A percentile compares a stretch with the other conserved stretches of the same genome.
Conservation (phyloP, 37 sponge, comb jelly and placozoan species). For the Geodia barretti region DNA sequence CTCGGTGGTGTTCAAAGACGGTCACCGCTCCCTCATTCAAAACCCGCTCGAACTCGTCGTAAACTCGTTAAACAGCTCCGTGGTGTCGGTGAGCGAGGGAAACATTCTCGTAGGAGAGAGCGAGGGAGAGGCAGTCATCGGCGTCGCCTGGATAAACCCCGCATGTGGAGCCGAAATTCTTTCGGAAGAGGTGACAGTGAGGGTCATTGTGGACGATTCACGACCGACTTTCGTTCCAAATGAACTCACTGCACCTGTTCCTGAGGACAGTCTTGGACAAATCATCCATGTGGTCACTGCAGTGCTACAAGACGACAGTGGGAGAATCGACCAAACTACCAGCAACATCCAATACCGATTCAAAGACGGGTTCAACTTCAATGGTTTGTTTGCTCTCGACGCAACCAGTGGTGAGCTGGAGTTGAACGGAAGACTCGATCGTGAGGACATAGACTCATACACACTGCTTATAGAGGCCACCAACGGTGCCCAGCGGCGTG, state of each 20-base stretch:
- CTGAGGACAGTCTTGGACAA: slow-evolving; percentile 36
- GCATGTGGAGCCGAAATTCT: slow-evolving; percentile 1
- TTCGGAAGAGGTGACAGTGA: background rate
- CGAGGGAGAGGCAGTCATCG: slow-evolving; percentile 10
- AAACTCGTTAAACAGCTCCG: slow-evolving; percentile 16
- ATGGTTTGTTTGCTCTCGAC: slow-evolving; percentile 48
- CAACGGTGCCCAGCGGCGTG: slow-evolving; percentile 33
- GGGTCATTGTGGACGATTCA: slow-evolving; percentile 28
- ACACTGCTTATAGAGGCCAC: slow-evolving; percentile 40
- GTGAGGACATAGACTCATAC: slow-evolving; percentile 35
- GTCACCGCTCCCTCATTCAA: slow-evolving; percentile 28
- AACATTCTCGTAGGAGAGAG: slow-evolving; percentile 19
- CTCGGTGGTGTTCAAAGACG: slow-evolving; percentile 47
- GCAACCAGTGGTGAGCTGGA: slow-evolving; percentile 33
- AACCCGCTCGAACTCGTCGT: slow-evolving; percentile 41
- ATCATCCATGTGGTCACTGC: slow-evolving; percentile 32
- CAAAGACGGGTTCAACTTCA: slow-evolving; percentile 11
- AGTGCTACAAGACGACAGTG: slow-evolving; percentile 29
- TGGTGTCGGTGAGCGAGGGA: slow-evolving; percentile 31
- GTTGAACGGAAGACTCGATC: slow-evolving; percentile 42
- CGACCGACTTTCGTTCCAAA: slow-evolving; percentile 29
- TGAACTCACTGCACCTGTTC: background rate
- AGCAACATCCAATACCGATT: slow-evolving; percentile 21
- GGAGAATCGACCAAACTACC: background rate
- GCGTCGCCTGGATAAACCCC: slow-evolving; percentile 34